These are phyloP conservation scores for Botia kubotai DNA, from an alignment of 2,797 vertebrate genomes.

Conservation along the genomic window DNA sequence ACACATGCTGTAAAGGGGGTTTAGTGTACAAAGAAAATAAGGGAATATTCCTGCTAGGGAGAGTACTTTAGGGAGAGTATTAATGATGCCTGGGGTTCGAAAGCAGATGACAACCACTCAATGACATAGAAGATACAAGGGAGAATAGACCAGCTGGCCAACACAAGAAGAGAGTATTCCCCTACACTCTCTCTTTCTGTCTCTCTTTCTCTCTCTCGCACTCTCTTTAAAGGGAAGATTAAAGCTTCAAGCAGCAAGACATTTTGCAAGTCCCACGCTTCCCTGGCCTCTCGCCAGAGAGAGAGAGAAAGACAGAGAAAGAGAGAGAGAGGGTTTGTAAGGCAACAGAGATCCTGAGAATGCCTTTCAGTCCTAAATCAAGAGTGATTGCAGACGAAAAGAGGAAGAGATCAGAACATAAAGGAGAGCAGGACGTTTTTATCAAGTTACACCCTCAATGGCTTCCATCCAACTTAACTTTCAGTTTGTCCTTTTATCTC, in stretches of 20 bases:
- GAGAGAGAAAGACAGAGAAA: constrained; percentile 15
- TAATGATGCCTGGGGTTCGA: neutral
- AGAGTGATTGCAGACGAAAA: constrained; percentile 3
- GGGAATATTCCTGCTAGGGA: neutral
- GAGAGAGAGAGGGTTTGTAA: too few relatives aligned
- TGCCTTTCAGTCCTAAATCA: constrained; percentile 25
- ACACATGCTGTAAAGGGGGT: neutral
- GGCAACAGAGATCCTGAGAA: constrained; percentile 45
- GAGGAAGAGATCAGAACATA: neutral
- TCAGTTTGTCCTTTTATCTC: constrained; percentile 18
- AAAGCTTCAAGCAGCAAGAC: constrained; percentile 50
- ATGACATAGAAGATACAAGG: neutral
- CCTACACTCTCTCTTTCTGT: neutral
- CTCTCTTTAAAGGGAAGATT: constrained; percentile 36
- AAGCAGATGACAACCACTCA: constrained; percentile 10
- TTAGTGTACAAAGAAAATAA: neutral
- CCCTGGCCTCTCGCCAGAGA: constrained; percentile 32
- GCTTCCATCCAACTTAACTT: constrained; percentile 33
- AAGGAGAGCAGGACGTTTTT: constrained; percentile 15
- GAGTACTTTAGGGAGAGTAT: neutral
- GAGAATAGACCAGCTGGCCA: constrained; percentile 16
- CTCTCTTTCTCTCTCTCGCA: too few relatives aligned
- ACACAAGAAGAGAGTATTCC: constrained; percentile 22
- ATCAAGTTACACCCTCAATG: constrained; percentile 38
- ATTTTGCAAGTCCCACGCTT: constrained; percentile 57